Base-by-base conservation (phyloP, 2,888 invertebrate genomes). In the Cantharis lateralis region DNA sequence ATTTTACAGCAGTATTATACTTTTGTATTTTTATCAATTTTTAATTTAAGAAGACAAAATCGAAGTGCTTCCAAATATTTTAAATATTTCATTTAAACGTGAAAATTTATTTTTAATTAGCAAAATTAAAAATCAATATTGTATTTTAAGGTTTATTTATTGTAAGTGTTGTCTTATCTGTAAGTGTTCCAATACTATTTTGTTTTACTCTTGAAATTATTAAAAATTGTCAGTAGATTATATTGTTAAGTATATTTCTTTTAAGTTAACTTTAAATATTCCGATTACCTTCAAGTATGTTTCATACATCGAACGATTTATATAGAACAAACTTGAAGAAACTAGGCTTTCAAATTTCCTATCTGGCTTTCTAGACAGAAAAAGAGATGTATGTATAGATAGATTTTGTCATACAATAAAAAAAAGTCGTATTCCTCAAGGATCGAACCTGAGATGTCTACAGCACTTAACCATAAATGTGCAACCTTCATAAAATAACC, bases 21-120 rank as follows among this genome's bases (percentile, higher is more conserved):
- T 62, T 62, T 62, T 48, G 13, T 15, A 18, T 63, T 70, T 70
- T 13, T 66, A 16, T 48, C 15, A 20, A 24, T 11, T 64, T 74
- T 64, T 48, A 48, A 48, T 48, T 48, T 26, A 10, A 68, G 13
- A 69, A 26, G 72, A 76, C 76, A 76, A 69, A 76, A 76, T 72
- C 76, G 7, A 64, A 63, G 68, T 62, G 62, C 76, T 76, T 76
- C 72, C 76, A 69, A 61, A 18, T 15, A 62, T 10, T 16, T 71
- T n/a, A 32, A 18, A 62, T 71, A 10, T 63, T 24, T 28, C 24
- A 62, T 15, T 70, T 28, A 48, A n/a, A 48, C 5, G n/a, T n/a
- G 48, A 48, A 7, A 48, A 48, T 48, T 7, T 1, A n/a, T 7
- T 48, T 48, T 48, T n/a, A 48, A 48, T 48, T 48, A 9, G 48